phyloP scores from a whole-genome alignment of 2,797 vertebrate species.

The Lepus townsendii region DNA sequence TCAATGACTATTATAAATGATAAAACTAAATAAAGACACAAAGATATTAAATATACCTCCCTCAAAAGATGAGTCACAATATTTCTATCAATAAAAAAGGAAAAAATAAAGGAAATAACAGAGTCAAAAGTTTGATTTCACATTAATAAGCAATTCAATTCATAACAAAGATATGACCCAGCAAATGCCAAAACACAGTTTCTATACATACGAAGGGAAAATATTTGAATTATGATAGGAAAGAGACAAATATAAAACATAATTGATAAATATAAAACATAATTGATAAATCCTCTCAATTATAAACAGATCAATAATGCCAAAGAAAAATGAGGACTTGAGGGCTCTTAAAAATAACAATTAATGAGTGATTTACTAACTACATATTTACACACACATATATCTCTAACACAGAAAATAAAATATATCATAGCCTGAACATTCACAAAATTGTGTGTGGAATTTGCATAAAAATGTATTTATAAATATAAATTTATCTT shows the following conservation, averaged over 20 bases:
- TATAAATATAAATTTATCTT: neutral
- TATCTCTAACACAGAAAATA: neutral
- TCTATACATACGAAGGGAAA: neutral
- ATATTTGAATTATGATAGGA: neutral
- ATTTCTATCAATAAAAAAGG: neutral
- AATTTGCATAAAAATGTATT: neutral
- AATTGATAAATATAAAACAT: constrained; percentile 1
- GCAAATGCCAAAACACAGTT: neutral
- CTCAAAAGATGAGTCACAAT: neutral
- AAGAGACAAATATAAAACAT: constrained; percentile 19
- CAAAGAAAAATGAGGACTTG: neutral
- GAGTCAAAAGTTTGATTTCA: neutral
- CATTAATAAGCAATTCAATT: neutral
- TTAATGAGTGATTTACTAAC: neutral
- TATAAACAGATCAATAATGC: neutral
- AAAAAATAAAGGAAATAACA: constrained; percentile 19
- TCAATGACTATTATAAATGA: neutral
- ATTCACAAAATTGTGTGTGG: neutral
- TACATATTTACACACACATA: neutral
- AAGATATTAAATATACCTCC: neutral
- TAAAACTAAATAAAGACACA: constrained; percentile 27
- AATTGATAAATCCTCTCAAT: neutral
- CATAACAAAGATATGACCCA: constrained; percentile 30
- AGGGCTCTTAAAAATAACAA: neutral
- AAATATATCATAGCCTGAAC: neutral